Evolutionary conservation across 2,888 invertebrate genomes (phyloP), one percentile per base, ranked within the genome.

Genomic region (Cephus pygmeus): DNA sequence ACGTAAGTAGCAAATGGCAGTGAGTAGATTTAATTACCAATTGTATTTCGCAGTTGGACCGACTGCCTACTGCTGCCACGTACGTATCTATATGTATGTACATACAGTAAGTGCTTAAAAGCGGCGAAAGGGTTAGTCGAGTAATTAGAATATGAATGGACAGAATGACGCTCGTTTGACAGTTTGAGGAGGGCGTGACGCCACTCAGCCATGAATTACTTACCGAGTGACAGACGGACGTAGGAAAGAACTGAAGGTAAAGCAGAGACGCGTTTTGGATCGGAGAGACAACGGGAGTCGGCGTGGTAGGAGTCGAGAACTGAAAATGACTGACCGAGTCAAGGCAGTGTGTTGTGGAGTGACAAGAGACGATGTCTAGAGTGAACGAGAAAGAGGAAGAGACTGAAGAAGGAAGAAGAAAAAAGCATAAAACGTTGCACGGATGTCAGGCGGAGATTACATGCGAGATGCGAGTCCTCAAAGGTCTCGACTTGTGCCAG

Each of bases 401-500:
- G 15, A 35, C 73, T 73, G 73, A 79, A 75, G 34, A 40, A 71
- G 40, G 56, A 36, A 56, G 15, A 68, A 73, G 40, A n/a, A 76
- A 33, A 73, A 56, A 73, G 75, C 30, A 74, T 69, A 36, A 76
- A 77, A 82, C 80, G 23, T 56, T 71, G 30, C 71, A 34, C 33
- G 71, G 71, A 71, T 71, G 71, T 71, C 71, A 71, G 12, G 71
- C 33, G 9, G 4, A 31, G 71, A 71, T 71, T 71, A 34, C 30
- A 71, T 15, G 34, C 71, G 15, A 78, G 88, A 84, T 81, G 88
- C 81, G 69, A 86, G 82, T 80, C 88, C 86, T 75, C 23, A 56
- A 23, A 56, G 56, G 56, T 56, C 56, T 56, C 23, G 56, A 56
- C 56, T 56, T 56, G 23, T 56, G 56, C 56, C 56, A 56, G 23